These are phyloP conservation scores for Pituophis catenifer DNA, from an alignment of 2,113 vertebrate genomes.

Conservation along the genomic window DNA sequence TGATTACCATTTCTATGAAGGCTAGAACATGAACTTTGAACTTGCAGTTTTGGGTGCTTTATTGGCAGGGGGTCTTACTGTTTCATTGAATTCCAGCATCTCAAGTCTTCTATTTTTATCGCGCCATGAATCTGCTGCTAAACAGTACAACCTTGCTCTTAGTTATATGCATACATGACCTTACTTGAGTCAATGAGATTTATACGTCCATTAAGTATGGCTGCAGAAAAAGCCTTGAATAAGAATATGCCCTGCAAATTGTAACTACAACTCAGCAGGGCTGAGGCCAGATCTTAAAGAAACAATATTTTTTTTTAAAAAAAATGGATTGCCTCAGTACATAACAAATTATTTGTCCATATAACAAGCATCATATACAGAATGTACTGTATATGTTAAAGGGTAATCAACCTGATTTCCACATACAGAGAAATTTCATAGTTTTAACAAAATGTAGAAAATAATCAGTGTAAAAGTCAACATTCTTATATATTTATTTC, in stretches of 20 bases:
- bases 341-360: neutral
- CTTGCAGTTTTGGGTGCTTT: neutral
- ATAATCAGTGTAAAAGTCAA: neutral
- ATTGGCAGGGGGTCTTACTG: neutral
- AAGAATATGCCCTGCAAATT: neutral
- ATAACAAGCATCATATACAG: neutral
- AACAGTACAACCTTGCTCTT: neutral
- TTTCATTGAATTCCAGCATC: neutral
- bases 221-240: neutral
- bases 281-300: neutral
- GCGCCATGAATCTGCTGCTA: neutral
- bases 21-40: neutral
- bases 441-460: neutral
- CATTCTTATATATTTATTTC: slow-evolving; percentile 14
- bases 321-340: neutral
- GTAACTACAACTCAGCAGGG: neutral
- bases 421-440: neutral
- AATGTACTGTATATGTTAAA: neutral
- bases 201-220: neutral
- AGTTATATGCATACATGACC: neutral
- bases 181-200: neutral
- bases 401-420: neutral
- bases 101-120: neutral
- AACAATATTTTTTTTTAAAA: neutral
- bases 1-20: neutral